phyloP scores from a whole-genome alignment of 1,140 invertebrate species.

The Drosophila elegans region DNA sequence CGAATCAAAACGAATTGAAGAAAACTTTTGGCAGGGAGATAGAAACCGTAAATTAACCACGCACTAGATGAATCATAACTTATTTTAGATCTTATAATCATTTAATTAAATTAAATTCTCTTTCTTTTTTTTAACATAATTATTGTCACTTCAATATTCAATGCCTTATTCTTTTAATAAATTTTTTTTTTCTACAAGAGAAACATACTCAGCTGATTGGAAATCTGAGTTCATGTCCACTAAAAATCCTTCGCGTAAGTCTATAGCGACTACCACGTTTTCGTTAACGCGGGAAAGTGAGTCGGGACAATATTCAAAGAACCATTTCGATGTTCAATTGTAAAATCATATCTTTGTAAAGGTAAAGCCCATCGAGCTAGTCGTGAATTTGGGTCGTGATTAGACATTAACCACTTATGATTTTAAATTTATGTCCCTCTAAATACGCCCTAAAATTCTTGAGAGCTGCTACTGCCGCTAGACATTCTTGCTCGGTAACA shows the following conservation, averaged over 20 bases:
- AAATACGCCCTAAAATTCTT: not conserved
- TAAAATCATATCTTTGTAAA: not conserved
- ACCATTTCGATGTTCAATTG: not conserved
- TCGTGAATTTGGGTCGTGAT: not conserved
- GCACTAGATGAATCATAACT: too few species aligned
- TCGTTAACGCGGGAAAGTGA: not conserved
- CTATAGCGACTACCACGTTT: not conserved
- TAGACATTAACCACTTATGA: not conserved
- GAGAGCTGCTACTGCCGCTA: not conserved
- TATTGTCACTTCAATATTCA: too few species aligned
- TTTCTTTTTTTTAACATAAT: too few species aligned
- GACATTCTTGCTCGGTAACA: too few species aligned
- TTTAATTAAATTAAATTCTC: too few species aligned
- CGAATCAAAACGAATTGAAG: too few species aligned
- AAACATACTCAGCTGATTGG: not conserved
- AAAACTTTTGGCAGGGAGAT: too few species aligned
- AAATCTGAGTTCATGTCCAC: not conserved
- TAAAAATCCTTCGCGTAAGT: not conserved
- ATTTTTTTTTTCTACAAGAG: not conserved
- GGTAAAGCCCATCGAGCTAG: not conserved
- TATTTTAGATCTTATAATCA: too few species aligned
- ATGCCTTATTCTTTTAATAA: too few species aligned
- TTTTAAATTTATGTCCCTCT: not conserved
- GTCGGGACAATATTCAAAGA: not conserved
- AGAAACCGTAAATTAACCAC: too few species aligned